Conservation (phyloP, 2,888 invertebrate genomes). For the Agrotis clavis region DNA sequence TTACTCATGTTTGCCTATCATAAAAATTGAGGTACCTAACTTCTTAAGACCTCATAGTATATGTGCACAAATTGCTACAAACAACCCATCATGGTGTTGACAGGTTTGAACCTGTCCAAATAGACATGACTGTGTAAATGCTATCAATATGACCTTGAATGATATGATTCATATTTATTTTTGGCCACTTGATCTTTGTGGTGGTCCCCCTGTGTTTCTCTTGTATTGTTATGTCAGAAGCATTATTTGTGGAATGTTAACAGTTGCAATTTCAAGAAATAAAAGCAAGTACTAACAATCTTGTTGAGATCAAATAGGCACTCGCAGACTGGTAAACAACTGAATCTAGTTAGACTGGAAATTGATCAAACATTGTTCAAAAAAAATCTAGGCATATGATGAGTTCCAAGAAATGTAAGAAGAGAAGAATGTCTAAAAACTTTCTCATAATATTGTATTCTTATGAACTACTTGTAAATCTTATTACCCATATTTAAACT, state of each 20-base stretch:
- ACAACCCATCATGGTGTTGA: not conserved
- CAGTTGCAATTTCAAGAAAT: not conserved
- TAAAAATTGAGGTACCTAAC: not conserved
- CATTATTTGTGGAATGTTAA: not conserved
- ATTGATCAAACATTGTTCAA: too few species aligned
- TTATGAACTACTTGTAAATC: too few species aligned
- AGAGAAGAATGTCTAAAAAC: too few species aligned
- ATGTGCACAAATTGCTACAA: not conserved
- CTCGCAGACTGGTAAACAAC: too few species aligned
- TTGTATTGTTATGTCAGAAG: not conserved
- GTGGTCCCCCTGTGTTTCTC: not conserved
- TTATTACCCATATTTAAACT: too few species aligned
- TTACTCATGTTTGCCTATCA: not conserved
- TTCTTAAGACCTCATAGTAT: not conserved
- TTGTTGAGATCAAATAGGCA: too few species aligned
- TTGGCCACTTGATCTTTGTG: conserved; percentile 8
- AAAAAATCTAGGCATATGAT: too few species aligned
- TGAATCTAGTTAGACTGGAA: too few species aligned
- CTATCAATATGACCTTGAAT: conserved; percentile 30
- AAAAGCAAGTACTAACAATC: too few species aligned
- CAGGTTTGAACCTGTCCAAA: not conserved
- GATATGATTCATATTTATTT: conserved; percentile 39
- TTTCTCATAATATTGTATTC: too few species aligned
- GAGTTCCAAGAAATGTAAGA: too few species aligned
- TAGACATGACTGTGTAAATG: not conserved